These are phyloP conservation scores for Stegostoma tigrinum DNA, from an alignment of 2,113 vertebrate species.

Conservation along the genomic window DNA sequence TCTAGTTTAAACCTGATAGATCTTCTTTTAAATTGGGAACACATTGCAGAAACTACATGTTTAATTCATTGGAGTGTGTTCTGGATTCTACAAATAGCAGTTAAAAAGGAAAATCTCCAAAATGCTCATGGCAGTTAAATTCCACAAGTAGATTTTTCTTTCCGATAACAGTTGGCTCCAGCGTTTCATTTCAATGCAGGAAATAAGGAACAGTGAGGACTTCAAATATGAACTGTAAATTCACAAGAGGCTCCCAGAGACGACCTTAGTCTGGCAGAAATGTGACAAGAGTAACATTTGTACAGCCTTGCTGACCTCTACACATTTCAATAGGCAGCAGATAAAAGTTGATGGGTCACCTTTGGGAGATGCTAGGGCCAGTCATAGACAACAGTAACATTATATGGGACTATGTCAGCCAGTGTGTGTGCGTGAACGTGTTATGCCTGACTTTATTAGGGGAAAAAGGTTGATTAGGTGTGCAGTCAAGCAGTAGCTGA, in stretches of 20 bases:
- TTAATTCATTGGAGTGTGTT: background rate
- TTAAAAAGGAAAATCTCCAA: background rate
- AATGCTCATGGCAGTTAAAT: background rate
- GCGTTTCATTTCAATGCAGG: background rate
- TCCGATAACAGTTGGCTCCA: background rate
- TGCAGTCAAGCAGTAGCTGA: background rate
- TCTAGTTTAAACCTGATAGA: background rate
- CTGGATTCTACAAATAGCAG: background rate
- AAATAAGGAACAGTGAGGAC: background rate
- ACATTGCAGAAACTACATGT: background rate
- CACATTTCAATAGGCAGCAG: background rate
- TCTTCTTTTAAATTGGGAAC: conserved; percentile 21
- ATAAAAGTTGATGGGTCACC: background rate
- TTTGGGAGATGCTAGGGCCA: background rate
- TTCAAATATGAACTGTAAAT: background rate
- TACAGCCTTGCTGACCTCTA: background rate
- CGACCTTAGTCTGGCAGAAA: background rate
- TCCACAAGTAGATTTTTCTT: background rate
- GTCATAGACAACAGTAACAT: background rate
- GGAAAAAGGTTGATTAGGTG: background rate
- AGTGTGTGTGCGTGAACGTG: background rate
- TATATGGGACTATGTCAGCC: background rate
- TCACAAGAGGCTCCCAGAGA: background rate
- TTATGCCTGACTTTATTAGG: background rate
- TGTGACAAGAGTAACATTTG: background rate